Percentiles rank a stretch among this genome's conserved stretches.
phyloP scores from a whole-genome alignment of 2,888 invertebrate genomes.

The Crioceris asparagi region DNA sequence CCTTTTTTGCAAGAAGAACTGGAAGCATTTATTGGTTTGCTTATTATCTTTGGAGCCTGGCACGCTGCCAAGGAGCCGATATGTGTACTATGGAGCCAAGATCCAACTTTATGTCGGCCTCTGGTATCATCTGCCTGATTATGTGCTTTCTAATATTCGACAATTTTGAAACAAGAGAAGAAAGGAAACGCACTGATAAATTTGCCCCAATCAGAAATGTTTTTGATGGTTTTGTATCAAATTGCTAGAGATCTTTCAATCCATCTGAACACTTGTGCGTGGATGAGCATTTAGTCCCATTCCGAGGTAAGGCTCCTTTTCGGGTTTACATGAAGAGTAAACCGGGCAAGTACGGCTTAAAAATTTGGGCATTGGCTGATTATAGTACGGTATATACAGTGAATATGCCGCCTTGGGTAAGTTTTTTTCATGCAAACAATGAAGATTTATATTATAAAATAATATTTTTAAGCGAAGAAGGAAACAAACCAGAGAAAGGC shows the following conservation, averaged over 20 bases:
- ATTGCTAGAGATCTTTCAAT: constrained; percentile 11
- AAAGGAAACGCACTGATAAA: constrained; percentile 3
- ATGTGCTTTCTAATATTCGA: constrained; percentile 3
- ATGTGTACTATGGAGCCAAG: constrained; percentile 11
- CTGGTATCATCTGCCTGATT: constrained; percentile 13
- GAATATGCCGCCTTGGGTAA: constrained; percentile 10
- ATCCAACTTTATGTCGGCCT: constrained; percentile 12
- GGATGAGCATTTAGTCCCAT: constrained; percentile 14
- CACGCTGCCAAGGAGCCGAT: constrained; percentile 7
- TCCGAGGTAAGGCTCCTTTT: constrained; percentile 12
- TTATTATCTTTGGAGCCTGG: constrained; percentile 13
- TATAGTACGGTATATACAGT: constrained; percentile 5
- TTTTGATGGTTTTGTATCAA: constrained; percentile 5
- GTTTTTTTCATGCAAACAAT: constrained; percentile 3
- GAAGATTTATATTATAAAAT: constrained; percentile 7
- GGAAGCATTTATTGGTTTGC: constrained; percentile 12
- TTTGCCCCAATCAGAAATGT: constrained; percentile 6
- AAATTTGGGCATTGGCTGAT: constrained; percentile 13
- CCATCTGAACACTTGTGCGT: constrained; percentile 11
- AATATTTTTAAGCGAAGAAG: constrained; percentile 4
- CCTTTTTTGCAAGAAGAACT: constrained; percentile 9
- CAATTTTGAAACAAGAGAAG: constrained; percentile 2
- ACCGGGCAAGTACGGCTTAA: constrained; percentile 12
- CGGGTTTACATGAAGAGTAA: constrained; percentile 13
- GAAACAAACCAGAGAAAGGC: constrained; percentile 3